phyloP scores from a whole-genome alignment of 1,140 invertebrate species.

The Drosophila navojoa region DNA sequence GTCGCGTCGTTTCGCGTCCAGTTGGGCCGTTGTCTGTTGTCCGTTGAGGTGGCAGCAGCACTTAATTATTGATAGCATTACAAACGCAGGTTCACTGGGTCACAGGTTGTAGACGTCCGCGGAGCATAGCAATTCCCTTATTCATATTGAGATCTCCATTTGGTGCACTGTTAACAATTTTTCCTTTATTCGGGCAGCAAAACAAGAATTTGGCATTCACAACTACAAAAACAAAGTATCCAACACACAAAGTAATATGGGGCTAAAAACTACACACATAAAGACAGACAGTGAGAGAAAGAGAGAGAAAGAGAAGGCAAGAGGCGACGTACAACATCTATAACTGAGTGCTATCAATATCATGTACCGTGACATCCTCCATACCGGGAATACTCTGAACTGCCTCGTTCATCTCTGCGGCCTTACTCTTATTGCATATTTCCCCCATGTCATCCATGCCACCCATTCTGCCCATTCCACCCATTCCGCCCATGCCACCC shows the following conservation, averaged over 20 bases:
- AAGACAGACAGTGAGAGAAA: neutral
- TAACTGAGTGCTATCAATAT: slow-evolving; percentile 55
- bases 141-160: slow-evolving; percentile 49
- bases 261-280: neutral
- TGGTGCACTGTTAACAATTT: slow-evolving; percentile 46
- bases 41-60: slow-evolving; percentile 71
- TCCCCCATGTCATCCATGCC: slow-evolving; percentile 33
- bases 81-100: slow-evolving; percentile 72
- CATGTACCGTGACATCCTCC: slow-evolving; percentile 63
- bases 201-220: slow-evolving; percentile 24
- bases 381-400: slow-evolving; percentile 66
- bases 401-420: slow-evolving; percentile 56
- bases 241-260: slow-evolving; percentile 3
- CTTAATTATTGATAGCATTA: slow-evolving; percentile 82
- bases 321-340: neutral
- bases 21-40: slow-evolving; percentile 30
- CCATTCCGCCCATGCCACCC: slow-evolving; percentile 54
- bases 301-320: too few species aligned
- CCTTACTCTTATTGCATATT: neutral
- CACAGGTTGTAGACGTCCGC: slow-evolving; percentile 55
- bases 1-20: neutral
- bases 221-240: slow-evolving; percentile 3
- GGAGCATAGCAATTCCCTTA: neutral
- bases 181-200: slow-evolving; percentile 27
- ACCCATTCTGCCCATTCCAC: slow-evolving; percentile 34